These are phyloP conservation scores for Noctua janthina DNA, from an alignment of 2,888 invertebrate species.

Conservation along the genomic window DNA sequence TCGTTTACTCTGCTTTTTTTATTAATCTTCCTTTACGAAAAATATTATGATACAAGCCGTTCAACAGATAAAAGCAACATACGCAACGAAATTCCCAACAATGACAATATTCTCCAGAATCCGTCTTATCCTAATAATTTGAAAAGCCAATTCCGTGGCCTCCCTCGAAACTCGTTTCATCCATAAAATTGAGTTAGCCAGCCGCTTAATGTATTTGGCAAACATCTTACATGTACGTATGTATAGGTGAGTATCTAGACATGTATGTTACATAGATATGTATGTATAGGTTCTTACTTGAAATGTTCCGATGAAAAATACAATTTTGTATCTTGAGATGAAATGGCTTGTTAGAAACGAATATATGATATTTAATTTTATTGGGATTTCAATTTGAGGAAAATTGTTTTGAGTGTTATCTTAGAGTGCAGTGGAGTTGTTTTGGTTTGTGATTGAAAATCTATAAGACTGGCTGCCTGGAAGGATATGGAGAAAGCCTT, in stretches of 20 bases:
- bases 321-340: slow-evolving; percentile 57
- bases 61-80: slow-evolving; percentile 23
- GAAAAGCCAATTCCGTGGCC: slow-evolving; percentile 76
- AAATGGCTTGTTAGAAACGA: slow-evolving; percentile 51
- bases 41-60: slow-evolving; percentile 1
- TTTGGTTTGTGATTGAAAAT: background rate
- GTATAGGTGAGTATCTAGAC: background rate
- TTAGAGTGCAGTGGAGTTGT: slow-evolving; percentile 10
- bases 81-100: slow-evolving; percentile 53
- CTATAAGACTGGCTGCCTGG: background rate
- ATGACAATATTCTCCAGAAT: slow-evolving; percentile 65
- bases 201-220: slow-evolving; percentile 84
- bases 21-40: background rate
- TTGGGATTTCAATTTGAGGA: slow-evolving; percentile 59
- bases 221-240: slow-evolving; percentile 71
- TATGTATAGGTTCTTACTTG: slow-evolving; percentile 18
- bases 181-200: slow-evolving; percentile 84
- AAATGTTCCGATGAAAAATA: slow-evolving; percentile 57
- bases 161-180: slow-evolving; percentile 78
- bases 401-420: slow-evolving; percentile 17
- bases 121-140: slow-evolving; percentile 72
- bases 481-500: too few species aligned
- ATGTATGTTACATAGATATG: background rate
- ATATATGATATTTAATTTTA: slow-evolving; percentile 54
- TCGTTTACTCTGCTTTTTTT: background rate